Percentiles rank a stretch among this genome's conserved stretches.
phyloP scores from a whole-genome alignment of 2,113 vertebrate species.

The Herpetotheres cachinnans region DNA sequence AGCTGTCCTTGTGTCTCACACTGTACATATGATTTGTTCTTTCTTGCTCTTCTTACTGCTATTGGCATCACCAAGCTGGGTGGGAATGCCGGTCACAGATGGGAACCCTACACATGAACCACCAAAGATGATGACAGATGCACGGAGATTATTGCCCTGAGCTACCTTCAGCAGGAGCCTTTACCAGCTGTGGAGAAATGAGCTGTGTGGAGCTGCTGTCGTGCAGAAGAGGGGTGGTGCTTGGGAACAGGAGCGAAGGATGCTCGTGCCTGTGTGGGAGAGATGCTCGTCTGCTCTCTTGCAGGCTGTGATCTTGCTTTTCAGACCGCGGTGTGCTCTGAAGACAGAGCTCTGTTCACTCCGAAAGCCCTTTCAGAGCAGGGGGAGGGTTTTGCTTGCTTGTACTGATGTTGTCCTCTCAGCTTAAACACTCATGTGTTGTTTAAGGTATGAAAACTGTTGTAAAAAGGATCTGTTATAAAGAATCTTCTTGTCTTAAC shows the following conservation, averaged over 20 bases:
- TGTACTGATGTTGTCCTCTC: background rate
- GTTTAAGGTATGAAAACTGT: background rate
- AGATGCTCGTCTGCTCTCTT: background rate
- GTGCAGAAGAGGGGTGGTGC: background rate
- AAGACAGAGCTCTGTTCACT: background rate
- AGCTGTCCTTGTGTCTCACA: background rate
- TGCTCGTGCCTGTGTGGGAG: accelerated
- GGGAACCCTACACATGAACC: background rate
- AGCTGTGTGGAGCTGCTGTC: background rate
- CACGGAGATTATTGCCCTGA: background rate
- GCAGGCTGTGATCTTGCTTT: background rate
- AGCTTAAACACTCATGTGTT: accelerated
- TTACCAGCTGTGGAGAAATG: background rate
- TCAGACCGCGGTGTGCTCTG: accelerated
- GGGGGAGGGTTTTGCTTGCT: background rate
- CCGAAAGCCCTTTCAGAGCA: background rate
- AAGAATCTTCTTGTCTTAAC: background rate
- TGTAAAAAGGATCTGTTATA: background rate
- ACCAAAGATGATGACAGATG: background rate
- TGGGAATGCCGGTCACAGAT: background rate
- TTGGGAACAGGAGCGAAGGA: background rate
- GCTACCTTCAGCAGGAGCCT: background rate
- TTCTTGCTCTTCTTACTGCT: background rate
- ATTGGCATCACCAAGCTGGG: background rate
- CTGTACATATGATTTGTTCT: background rate